A percentile compares a stretch with the other conserved stretches of the same genome.
These are phyloP conservation scores for Sebastiscus tertius DNA, from an alignment of 2,797 vertebrate species.

Conservation along the genomic window DNA sequence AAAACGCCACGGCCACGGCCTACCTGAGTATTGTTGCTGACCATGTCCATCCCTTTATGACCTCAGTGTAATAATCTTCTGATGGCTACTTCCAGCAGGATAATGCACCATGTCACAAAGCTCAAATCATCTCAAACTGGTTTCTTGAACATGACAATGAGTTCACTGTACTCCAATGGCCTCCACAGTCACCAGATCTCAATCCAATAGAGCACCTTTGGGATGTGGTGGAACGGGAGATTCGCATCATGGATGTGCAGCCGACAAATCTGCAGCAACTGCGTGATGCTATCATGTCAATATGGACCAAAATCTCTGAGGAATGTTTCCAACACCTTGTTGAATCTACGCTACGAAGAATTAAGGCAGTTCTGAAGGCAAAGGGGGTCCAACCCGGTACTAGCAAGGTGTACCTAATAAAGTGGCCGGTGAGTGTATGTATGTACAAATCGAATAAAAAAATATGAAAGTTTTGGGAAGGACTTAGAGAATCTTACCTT, in stretches of 20 bases:
- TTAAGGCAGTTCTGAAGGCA: background rate
- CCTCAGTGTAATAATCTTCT: conserved; percentile 40
- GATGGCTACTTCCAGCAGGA: conserved; percentile 60
- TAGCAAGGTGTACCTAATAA: too few relatives aligned
- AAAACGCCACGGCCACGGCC: background rate
- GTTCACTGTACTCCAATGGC: background rate
- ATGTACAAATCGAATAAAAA: too few relatives aligned
- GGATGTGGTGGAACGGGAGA: conserved; percentile 48
- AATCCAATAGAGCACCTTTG: conserved; percentile 10
- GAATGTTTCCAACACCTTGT: conserved; percentile 6
- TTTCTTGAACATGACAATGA: background rate
- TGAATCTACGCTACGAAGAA: background rate
- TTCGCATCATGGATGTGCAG: conserved; percentile 56
- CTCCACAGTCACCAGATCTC: background rate
- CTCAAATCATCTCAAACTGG: background rate
- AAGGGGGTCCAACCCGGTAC: background rate
- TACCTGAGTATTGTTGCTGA: background rate
- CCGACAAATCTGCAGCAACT: conserved; percentile 52
- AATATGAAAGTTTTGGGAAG: too few relatives aligned
- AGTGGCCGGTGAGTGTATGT: too few relatives aligned
- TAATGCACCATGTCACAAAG: conserved; percentile 22
- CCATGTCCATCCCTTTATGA: conserved; percentile 14
- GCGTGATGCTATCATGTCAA: conserved; percentile 14
- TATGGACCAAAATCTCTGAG: conserved; percentile 17
- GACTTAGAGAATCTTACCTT: too few relatives aligned